Conservation (phyloP, 2,113 vertebrate genomes). For the Albula glossodonta region DNA sequence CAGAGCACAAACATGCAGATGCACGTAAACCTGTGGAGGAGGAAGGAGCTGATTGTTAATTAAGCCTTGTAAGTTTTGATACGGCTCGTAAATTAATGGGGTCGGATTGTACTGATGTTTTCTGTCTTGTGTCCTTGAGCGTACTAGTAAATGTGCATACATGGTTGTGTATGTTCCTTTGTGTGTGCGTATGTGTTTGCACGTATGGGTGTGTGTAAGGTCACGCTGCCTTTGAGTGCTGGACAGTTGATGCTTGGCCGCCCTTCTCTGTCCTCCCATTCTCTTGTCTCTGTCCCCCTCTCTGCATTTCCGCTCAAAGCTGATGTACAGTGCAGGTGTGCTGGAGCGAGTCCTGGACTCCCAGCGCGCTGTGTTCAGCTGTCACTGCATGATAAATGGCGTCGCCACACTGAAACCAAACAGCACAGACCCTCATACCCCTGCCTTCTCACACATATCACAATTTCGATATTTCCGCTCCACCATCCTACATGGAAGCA, state of each 20-base stretch:
- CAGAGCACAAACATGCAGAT: neutral
- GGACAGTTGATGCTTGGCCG: too few relatives aligned
- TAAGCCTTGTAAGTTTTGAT: too few relatives aligned
- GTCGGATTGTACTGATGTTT: too few relatives aligned
- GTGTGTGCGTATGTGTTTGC: constrained; percentile 21
- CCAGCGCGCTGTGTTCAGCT: neutral
- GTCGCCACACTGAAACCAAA: neutral
- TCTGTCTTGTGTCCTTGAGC: neutral
- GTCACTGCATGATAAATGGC: neutral
- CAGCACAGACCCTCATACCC: neutral
- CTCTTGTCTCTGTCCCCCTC: neutral
- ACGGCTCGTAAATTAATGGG: too few relatives aligned
- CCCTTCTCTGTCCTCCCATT: too few relatives aligned
- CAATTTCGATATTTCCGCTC: neutral
- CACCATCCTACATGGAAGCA: neutral
- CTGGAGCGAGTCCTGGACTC: neutral
- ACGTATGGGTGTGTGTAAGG: neutral
- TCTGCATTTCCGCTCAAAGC: neutral
- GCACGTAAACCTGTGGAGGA: constrained; percentile 2
- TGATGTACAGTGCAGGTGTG: neutral
- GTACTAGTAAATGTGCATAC: constrained; percentile 28
- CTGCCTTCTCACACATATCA: neutral
- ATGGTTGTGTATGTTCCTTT: constrained; percentile 19
- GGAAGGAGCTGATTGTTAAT: too few relatives aligned
- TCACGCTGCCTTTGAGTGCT: too few relatives aligned